Base-by-base conservation (phyloP, 2,113 vertebrate species). In the Lepus europaeus region DNA sequence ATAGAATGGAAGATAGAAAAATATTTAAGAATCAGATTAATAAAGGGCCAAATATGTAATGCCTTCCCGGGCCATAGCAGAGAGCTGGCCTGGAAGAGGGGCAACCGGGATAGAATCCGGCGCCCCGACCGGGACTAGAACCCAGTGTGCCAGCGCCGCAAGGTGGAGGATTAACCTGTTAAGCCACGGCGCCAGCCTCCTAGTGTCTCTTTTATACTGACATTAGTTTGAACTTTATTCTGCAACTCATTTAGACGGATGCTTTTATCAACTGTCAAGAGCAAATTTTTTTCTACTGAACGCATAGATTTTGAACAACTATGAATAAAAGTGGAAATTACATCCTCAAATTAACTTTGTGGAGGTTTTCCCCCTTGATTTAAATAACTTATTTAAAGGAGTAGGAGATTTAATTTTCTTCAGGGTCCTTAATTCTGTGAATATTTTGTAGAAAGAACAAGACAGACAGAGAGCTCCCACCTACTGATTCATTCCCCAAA, bases 301-400 rank as follows among this genome's bases (percentile, higher is more conserved):
- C 23, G 74, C 80, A 31, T 11, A 86, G 49, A 86, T 27, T 53
- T 79, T 61, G n/a, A 72, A 80, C 59, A 94, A 66, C 73, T 78
- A 6, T 89, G 61, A 91, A 66, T 69, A 86, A 70, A 31, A 89
- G 31, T 63, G 61, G 68, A 89, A 80, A 61, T 72, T 94, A 69
- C 39, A 89, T 79, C 91, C 84, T 89, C 59, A 63, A 63, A 53
- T 91, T 80, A 66, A 61, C 27, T 92, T 76, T 70, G n/a, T 90
- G 51, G 33, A 9, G 23, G 63, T 76, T 81, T 53, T n/a, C 29
- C 56, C 49, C n/a, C 53, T 63, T 86, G 61, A 11, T 59, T 84
- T 78, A 79, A 90, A 95, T 56, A 92, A 92, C 22, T 63, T 59
- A 20, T 91, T 93, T 39, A 90, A 78, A 69, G 49, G 70, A 80